Base-by-base conservation (phyloP, 2,113 vertebrate genomes). In the Puma concolor region DNA sequence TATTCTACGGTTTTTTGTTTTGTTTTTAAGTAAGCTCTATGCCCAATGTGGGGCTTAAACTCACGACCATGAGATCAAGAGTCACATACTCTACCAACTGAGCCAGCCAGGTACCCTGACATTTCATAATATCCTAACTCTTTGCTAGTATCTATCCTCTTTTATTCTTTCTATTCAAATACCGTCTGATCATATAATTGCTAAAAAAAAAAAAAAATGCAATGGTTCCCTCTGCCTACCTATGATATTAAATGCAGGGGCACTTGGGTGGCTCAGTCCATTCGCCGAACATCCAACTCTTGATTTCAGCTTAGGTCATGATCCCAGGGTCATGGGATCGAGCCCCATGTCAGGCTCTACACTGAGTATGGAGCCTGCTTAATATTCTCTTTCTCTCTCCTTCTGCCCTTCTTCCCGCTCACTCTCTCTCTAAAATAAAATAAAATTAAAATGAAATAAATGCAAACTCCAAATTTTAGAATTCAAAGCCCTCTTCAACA, bases 111-210 rank as follows among this genome's bases (percentile, higher is more conserved):
- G 74, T 15, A 48, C 14, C 41, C 41, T 44, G 44, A 48, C 44
- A 29, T 31, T 31, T 77, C 41, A 77, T 31, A 88, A 71, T 54
- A 63, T 84, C 67, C 76, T 72, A 94, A 91, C 15, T 80, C 64
- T 84, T 93, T 87, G 87, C 54, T 23, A 54, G 29, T 54, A 52
- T 31, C 83, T 63, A 10, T 48, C 44, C 36, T 88, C 29, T 76
- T 96, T 81, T 63, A 60, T 71, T 96, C n/a, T 90, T 94, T 95
- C 60, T 83, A 27, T 67, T 84, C 41, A 92, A 95, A 89, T 80
- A 52, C 0, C 86, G 66, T 33, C 64, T 91, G 86, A 74, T 66
- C 66, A 93, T 67, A 44, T 60, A 23, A 60, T 60, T 60, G 57
- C 57, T 14, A 50, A 50, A 50, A 50, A 50, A 50, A 50, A 50